These are phyloP conservation scores for Gari tellinella DNA, from an alignment of 2,888 invertebrate genomes.

Conservation along the genomic window DNA sequence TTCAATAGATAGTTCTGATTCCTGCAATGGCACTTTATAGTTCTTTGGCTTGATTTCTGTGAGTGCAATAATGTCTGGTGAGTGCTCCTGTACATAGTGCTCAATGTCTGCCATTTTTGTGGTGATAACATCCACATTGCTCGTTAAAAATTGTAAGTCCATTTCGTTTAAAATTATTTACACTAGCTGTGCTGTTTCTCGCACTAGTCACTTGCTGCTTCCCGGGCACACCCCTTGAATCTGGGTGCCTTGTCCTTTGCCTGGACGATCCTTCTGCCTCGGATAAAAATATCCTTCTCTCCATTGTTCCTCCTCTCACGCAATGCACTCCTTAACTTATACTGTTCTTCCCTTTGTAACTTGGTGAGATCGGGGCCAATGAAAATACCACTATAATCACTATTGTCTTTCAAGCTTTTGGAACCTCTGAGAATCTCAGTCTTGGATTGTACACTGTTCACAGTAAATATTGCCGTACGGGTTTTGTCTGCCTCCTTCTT, in stretches of 20 bases:
- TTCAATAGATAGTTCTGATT: too few relatives aligned
- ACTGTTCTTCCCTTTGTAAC: not conserved
- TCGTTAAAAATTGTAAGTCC: slow-evolving; percentile 4
- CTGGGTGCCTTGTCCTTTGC: not conserved
- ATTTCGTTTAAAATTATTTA: slow-evolving; percentile 2
- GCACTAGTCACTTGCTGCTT: not conserved
- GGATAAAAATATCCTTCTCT: slow-evolving; percentile 5
- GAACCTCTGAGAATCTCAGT: not conserved
- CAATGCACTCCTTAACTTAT: not conserved
- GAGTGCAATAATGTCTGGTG: too few relatives aligned
- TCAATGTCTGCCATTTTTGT: not conserved
- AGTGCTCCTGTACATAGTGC: not conserved
- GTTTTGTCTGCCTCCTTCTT: not conserved
- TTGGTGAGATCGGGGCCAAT: not conserved
- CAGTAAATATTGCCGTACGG: not conserved
- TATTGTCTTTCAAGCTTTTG: not conserved
- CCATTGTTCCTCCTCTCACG: not conserved
- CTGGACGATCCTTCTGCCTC: slow-evolving; percentile 1
- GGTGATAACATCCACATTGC: not conserved
- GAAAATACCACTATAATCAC: not conserved
- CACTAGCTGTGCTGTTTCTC: not conserved
- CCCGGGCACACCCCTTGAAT: not conserved
- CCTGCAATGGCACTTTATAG: too few relatives aligned
- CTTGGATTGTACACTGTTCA: not conserved
- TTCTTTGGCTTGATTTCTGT: too few relatives aligned